A percentile compares a stretch with the other conserved stretches of the same genome.
Conservation (phyloP, 2,888 invertebrate species). For the Limnephilus auricula region DNA sequence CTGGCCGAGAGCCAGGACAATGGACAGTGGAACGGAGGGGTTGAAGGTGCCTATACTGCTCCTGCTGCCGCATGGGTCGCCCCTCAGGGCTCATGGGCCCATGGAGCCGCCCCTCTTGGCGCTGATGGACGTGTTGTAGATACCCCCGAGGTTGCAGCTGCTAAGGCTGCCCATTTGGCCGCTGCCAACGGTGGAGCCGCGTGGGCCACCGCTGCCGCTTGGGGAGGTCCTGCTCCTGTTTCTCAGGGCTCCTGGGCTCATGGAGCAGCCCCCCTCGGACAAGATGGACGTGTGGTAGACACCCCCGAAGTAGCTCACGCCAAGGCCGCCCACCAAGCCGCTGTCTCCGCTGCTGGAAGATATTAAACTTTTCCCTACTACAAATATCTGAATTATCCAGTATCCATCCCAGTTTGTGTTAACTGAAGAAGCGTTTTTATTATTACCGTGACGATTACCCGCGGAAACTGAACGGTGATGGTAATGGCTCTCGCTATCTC, state of each 20-base stretch:
- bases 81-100: constrained; percentile 25
- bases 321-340: constrained; percentile 73
- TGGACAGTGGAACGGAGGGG: constrained; percentile 49
- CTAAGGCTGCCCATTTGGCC: constrained; percentile 78
- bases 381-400: constrained; percentile 79
- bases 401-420: constrained; percentile 78
- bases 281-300: constrained; percentile 79
- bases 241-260: constrained; percentile 36
- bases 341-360: constrained; percentile 76
- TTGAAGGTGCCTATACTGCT: neutral
- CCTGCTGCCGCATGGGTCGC: neutral
- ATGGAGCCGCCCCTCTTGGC: constrained; percentile 70
- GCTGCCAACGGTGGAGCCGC: constrained; percentile 68
- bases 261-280: constrained; percentile 71
- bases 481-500: no score
- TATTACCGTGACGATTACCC: no score
- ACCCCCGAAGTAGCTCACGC: constrained; percentile 81
- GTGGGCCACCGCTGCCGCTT: constrained; percentile 69
- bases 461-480: no score
- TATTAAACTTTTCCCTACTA: constrained; percentile 80
- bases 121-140: constrained; percentile 80
- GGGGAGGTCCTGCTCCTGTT: neutral
- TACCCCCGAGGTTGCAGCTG: constrained; percentile 81
- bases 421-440: constrained; percentile 68
- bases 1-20: constrained; percentile 55